Evolutionary conservation across 2,113 vertebrate genomes (phyloP), one percentile per base, ranked within the genome.

Genomic region (Picathartes gymnocephalus): DNA sequence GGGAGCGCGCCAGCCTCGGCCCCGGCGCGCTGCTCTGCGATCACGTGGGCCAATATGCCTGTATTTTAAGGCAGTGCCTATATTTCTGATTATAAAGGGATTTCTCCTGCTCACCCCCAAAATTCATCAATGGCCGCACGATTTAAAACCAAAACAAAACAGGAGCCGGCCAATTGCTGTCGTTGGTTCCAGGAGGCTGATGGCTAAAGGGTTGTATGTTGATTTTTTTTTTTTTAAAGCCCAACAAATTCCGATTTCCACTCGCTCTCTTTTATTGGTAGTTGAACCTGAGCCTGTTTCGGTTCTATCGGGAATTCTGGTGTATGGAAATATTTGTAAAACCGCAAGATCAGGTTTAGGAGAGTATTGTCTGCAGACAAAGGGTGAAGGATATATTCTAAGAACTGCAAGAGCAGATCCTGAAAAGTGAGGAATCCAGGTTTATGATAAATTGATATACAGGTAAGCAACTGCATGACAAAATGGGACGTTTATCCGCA

Each of bases 261-360:
- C 98, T 98, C 97, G 98, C 98, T 99, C 98, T 97, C 96, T 98
- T 99, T 99, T 99, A 99, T 99, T 99, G 99, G 99, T 99, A 99
- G 99, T 98, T 99, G 98, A 99, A 98, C 97, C 98, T 98, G 98
- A 98, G 99, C 97, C 98, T 97, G 96, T 98, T 99, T 98, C 98
- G 98, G 97, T 98, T 99, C 99, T 99, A 98, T 99, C 99, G 99
- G 99, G 99, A 99, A 99, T 99, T 99, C 99, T 98, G 98, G 98
- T 99, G 98, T 98, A 98, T 99, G 99, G 99, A 99, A 98, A 99
- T 99, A 98, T 98, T 98, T 99, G 99, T 98, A 98, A 99, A 99
- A 98, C 98, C 98, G 98, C 99, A 99, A 99, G 99, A 99, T 99
- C 98, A 99, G 98, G 99, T 98, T 99, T 99, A 99, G 99, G 99